These are phyloP conservation scores for Panthera uncia DNA, from an alignment of 2,113 vertebrate genomes.

Conservation along the genomic window DNA sequence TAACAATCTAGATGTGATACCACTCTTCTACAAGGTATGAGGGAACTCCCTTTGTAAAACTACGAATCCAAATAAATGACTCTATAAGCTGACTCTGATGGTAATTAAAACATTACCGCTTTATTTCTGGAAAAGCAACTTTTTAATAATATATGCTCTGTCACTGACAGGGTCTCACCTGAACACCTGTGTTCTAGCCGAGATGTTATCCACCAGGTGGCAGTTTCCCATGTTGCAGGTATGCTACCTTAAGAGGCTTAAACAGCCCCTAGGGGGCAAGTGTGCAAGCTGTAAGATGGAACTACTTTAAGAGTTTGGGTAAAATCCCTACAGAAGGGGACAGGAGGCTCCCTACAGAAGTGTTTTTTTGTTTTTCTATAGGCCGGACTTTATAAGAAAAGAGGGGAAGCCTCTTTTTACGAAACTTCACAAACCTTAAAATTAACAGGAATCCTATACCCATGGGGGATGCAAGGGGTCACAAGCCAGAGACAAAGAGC, in stretches of 20 bases:
- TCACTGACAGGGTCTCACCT: background rate
- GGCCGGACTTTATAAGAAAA: background rate
- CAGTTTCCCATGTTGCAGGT: background rate
- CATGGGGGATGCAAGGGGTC: background rate
- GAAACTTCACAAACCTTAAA: conserved; percentile 4
- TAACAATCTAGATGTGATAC: background rate
- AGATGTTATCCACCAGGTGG: background rate
- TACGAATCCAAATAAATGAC: conserved; percentile 45
- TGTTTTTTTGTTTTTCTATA: background rate
- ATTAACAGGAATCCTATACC: conserved; percentile 9
- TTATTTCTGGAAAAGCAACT: conserved; percentile 54
- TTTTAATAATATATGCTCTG: conserved; percentile 11
- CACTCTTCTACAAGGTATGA: background rate
- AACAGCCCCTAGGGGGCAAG: background rate
- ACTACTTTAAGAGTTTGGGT: background rate
- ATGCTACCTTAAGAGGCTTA: background rate
- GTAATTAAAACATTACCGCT: conserved; percentile 66
- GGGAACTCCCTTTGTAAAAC: conserved; percentile 41
- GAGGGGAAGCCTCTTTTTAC: background rate
- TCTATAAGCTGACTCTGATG: conserved; percentile 38
- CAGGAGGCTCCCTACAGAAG: background rate
- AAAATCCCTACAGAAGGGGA: background rate
- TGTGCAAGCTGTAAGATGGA: background rate
- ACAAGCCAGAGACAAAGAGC: conserved; percentile 45
- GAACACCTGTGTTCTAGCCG: background rate